A percentile compares a stretch with the other conserved stretches of the same genome.
Conservation (phyloP, 37 sponge, comb jelly and placozoan species). For the Beroe ovata region DNA sequence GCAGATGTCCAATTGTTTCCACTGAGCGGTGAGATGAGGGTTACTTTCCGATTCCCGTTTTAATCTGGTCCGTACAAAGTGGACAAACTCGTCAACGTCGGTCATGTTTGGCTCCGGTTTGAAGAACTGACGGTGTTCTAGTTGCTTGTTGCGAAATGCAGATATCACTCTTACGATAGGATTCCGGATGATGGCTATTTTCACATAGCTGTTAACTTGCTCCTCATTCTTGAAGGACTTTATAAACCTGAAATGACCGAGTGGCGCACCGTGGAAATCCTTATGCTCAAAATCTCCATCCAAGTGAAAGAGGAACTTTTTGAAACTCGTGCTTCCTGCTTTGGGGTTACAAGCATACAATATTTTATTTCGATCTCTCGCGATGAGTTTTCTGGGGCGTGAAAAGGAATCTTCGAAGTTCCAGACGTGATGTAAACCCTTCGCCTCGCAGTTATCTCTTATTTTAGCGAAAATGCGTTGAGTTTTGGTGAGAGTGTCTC, state of each 20-base stretch:
- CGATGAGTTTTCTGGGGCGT: background rate
- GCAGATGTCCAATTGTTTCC: slow-evolving; percentile 5
- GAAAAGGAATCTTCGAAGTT: background rate
- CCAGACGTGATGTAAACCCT: background rate
- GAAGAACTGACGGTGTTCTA: background rate
- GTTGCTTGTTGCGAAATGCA: slow-evolving; percentile 11
- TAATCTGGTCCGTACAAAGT: background rate
- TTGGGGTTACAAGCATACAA: background rate
- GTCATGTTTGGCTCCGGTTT: background rate
- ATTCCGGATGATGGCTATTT: background rate
- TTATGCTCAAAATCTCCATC: slow-evolving; percentile 11
- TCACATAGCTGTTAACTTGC: background rate
- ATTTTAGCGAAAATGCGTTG: background rate
- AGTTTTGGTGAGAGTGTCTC: background rate
- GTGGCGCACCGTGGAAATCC: slow-evolving; percentile 1
- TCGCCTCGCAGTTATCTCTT: slow-evolving; percentile 13
- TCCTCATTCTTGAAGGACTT: background rate
- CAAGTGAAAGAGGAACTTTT: background rate
- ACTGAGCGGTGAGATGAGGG: background rate
- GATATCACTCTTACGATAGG: slow-evolving; percentile 5
- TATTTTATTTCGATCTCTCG: background rate
- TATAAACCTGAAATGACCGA: background rate
- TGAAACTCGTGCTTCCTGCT: slow-evolving; percentile 35
- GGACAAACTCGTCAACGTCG: background rate
- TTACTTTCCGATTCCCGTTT: background rate